Evolutionary conservation across 2,888 invertebrate species (phyloP).

Genomic region (Sericinus montela): DNA sequence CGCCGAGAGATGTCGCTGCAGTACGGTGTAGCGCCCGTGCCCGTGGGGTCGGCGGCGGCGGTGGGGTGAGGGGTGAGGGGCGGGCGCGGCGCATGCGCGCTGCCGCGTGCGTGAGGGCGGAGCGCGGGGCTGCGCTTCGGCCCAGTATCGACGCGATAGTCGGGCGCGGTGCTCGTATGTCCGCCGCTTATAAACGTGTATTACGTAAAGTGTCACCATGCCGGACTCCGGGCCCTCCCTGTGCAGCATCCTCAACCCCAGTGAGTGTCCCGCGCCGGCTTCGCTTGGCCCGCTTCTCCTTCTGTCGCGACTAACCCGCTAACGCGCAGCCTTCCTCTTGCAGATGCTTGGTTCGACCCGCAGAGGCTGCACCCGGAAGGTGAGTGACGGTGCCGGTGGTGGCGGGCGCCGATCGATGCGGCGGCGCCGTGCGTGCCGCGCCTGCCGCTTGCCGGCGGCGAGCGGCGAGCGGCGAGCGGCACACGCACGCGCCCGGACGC

Average conservation of each 20-base stretch:
- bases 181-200: constrained; percentile 51
- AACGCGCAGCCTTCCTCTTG: constrained; percentile 81
- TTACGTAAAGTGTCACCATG: constrained; percentile 74
- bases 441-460: constrained; percentile 39
- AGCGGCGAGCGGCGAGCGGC: background rate
- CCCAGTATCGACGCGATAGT: constrained; percentile 78
- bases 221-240: constrained; percentile 69
- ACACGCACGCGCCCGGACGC: constrained; percentile 32
- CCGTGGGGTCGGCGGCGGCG: constrained; percentile 5
- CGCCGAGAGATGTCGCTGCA: background rate
- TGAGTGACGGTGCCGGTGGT: constrained; percentile 74
- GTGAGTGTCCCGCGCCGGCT: constrained; percentile 54
- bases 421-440: constrained; percentile 37
- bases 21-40: constrained; percentile 25
- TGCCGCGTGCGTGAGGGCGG: constrained; percentile 32
- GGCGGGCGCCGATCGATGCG: constrained; percentile 33
- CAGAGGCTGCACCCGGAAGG: constrained; percentile 94
- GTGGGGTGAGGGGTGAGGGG: constrained; percentile 25
- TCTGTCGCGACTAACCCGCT: constrained; percentile 77
- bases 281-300: constrained; percentile 49
- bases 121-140: constrained; percentile 53
- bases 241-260: constrained; percentile 70
- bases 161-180: constrained; percentile 72
- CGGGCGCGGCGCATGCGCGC: constrained; percentile 34
- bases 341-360: constrained; percentile 97